Evolutionary conservation across 1,140 invertebrate species (phyloP).

Genomic region (Aphidius ervi): DNA sequence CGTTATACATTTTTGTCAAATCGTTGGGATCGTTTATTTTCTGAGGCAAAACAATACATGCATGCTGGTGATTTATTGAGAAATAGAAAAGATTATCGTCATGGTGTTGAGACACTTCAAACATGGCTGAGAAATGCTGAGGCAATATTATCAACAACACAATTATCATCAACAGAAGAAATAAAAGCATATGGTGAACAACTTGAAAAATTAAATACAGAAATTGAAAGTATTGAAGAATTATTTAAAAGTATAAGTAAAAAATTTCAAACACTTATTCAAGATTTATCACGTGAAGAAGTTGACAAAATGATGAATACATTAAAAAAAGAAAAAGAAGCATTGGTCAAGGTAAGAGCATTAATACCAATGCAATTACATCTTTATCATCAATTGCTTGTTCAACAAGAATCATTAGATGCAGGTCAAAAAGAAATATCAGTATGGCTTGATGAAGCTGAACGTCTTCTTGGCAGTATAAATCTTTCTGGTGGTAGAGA

Average conservation of each 20-base stretch:
- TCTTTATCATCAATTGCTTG: conserved; percentile 75
- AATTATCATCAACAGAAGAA: conserved; percentile 69
- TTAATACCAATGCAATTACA: conserved; percentile 75
- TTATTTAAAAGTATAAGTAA: conserved; percentile 85
- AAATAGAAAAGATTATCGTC: conserved; percentile 74
- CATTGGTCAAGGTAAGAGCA: conserved; percentile 75
- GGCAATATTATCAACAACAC: conserved; percentile 60
- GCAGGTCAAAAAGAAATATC: conserved; percentile 80
- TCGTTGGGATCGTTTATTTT: conserved; percentile 78
- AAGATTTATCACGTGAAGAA: conserved; percentile 83
- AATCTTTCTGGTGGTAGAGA: conserved; percentile 69
- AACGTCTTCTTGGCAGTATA: conserved; percentile 63
- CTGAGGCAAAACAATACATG: conserved; percentile 80
- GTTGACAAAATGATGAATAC: conserved; percentile 86
- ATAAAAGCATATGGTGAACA: conserved; percentile 77
- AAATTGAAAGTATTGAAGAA: conserved; percentile 84
- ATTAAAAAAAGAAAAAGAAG: conserved; percentile 86
- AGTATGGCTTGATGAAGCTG: conserved; percentile 80
- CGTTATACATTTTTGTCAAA: conserved; percentile 67
- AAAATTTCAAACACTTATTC: conserved; percentile 85
- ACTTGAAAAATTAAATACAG: conserved; percentile 71
- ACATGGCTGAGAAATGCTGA: conserved; percentile 79
- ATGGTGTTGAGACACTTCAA: conserved; percentile 71
- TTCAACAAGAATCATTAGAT: conserved; percentile 87
- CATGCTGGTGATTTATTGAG: conserved; percentile 82